These are phyloP conservation scores for Agrochola lota DNA, from an alignment of 2,888 invertebrate species.

Conservation along the genomic window DNA sequence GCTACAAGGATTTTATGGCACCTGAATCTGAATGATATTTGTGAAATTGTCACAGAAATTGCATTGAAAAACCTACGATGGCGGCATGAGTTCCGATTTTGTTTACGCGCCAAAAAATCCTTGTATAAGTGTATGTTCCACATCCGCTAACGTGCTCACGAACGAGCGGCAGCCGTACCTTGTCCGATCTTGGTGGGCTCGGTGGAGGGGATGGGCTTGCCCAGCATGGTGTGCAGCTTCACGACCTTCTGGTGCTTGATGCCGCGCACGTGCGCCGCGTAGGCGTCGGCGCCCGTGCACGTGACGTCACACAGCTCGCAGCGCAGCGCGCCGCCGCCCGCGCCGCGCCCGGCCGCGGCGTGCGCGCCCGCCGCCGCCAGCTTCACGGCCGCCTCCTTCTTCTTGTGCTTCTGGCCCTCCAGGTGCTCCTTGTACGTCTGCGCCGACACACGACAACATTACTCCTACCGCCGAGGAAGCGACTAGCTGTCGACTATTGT, in stretches of 20 bases:
- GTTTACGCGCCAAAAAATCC: neutral
- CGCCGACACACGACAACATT: too few relatives aligned
- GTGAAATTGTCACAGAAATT: neutral
- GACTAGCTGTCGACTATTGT: too few relatives aligned
- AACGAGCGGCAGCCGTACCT: conserved; percentile 31
- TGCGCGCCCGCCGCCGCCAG: conserved; percentile 91
- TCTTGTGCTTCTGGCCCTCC: conserved; percentile 99
- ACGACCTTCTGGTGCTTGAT: conserved; percentile 99
- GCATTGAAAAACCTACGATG: neutral
- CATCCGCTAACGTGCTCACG: too few relatives aligned
- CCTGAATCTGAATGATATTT: too few relatives aligned
- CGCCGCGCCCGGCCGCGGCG: conserved; percentile 73
- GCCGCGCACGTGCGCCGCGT: conserved; percentile 99
- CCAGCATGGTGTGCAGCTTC: conserved; percentile 98
- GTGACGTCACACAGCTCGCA: conserved; percentile 99
- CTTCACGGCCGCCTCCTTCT: conserved; percentile 96
- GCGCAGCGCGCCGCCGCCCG: conserved; percentile 91
- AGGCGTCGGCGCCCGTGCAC: conserved; percentile 99
- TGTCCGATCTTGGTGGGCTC: conserved; percentile 96
- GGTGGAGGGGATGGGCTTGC: conserved; percentile 98
- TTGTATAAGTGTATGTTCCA: neutral
- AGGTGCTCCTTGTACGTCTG: conserved; percentile 95
- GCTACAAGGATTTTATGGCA: neutral
- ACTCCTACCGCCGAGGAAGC: too few relatives aligned
- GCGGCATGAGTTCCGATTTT: neutral